phyloP scores from a whole-genome alignment of 2,888 invertebrate species.

The Holacanthella duospinosa region DNA sequence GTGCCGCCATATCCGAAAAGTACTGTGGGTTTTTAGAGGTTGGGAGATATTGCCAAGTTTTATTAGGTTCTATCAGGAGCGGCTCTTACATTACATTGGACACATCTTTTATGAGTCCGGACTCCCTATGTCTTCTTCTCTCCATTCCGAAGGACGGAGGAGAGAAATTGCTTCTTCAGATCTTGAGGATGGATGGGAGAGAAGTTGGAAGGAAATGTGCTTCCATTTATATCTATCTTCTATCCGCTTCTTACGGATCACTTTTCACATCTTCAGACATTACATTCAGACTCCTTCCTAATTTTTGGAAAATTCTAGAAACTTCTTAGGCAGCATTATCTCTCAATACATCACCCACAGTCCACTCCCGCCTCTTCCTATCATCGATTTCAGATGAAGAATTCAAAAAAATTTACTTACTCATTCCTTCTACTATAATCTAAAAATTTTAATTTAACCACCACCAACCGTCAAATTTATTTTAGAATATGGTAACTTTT shows the following conservation, averaged over 20 bases:
- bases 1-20: slow-evolving; percentile 30
- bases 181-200: not conserved
- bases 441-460: no score
- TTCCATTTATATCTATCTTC: slow-evolving; percentile 9
- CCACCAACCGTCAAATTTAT: no score
- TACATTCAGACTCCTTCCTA: no score
- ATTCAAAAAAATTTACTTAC: no score
- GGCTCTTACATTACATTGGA: slow-evolving; percentile 33
- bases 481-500: no score
- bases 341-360: no score
- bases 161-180: not conserved
- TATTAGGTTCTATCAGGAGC: slow-evolving; percentile 38
- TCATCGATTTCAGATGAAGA: no score
- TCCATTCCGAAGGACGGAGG: slow-evolving; percentile 3
- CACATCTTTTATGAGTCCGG: slow-evolving; percentile 32
- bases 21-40: slow-evolving; percentile 26
- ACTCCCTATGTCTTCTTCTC: slow-evolving; percentile 14
- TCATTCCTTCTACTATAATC: no score
- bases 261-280: slow-evolving; percentile 8
- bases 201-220: not conserved
- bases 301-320: no score
- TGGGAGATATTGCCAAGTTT: slow-evolving; percentile 37
- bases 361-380: no score
- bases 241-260: slow-evolving; percentile 12
- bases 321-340: no score